Base-by-base conservation (phyloP, 1,140 invertebrate species). In the Trichomalopsis sarcophagae region DNA sequence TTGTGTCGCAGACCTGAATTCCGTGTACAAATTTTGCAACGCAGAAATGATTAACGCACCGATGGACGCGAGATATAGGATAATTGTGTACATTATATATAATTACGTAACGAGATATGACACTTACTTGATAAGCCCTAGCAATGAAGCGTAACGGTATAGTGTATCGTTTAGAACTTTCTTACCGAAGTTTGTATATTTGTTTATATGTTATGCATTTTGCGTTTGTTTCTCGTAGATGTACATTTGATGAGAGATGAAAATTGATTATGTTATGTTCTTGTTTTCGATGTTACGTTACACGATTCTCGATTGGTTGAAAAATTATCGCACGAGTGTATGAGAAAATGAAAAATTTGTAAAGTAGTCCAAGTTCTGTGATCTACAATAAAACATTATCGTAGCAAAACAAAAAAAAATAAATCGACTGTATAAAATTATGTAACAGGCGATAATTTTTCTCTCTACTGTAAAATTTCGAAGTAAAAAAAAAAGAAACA, bases 361-460 rank as follows among this genome's bases (percentile, higher is more conserved):
- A 80, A 74, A 81, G 77, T 84, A 80, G 76, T 80, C 68, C 23
- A 76, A 85, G 62, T 76, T 81, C 78, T 85, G 78, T 85, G 78
- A 81, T 85, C 84, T 81, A 75, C 55, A 30, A 30, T 84, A 80
- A 80, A 80, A 1, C 66, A 44, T 36, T 44, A 80, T 62, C 30
- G 75, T 66, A 80, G 47, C 11, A 40, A 40, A 80, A 21, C 1
- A 66, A 77, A 69, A 50, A 7, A 0, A 66, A 76, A 75, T 2
- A 47, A 40, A 80, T 47, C 40, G 44, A 76, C 27, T 85, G 75
- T 84, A 62, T 68, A 84, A 80, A 82, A 75, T 30, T 23, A 11
- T 30, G 66, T 36, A 50, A 81, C 36, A 36, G 27, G 55, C 50
- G 27, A 82, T 75, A 27, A 77, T 23, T 44, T 82, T 27, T 27